Evolutionary conservation across 2,888 invertebrate genomes (phyloP), one percentile per base, ranked within the genome.

Genomic region (Hydropsyche betteni): DNA sequence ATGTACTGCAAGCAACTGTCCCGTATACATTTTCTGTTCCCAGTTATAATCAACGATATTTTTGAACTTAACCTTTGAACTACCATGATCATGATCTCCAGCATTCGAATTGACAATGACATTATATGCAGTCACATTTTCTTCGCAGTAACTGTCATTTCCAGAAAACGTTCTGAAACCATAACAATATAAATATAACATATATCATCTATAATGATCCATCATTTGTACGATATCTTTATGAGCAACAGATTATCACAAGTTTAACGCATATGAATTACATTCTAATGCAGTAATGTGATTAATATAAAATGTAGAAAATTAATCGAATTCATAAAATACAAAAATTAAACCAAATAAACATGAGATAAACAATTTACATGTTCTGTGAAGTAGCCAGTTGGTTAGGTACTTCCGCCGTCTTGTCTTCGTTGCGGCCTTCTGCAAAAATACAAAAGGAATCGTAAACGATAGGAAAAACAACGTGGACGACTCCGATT

Each of bases 1-100:
- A 84, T 98, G 97, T 58, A 96, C 92, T 8, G 97, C 95, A 55
- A 98, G 90, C 76, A 98, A 86, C 82, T 95, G 94, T 0, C 98
- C 97, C 0, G 91, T 89, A 81, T 96, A 96, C 82, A 94, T 93
- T 81, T 93, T 92, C 68, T 93, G 90, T 83, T 97, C 97, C 98
- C 98, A 98, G 80, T 93, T 94, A 84, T 94, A 97, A 82, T 97
- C 96, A 33, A 97, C 96, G 69, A 96, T 90, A 83, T 94, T 95
- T 82, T 93, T 94, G 64, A 96, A 90, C 83, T 96, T 96, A 36
- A 98, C 94, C 86, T 96, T 94, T 0, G 95, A 96, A 83, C 94
- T 94, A 64, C 95, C 95, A 81, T 93, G 93, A 81, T 91, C 90
- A 81, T 93, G 94, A 79, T 88, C 90, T 10, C 93, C 93, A 6